phyloP scores from a whole-genome alignment of 2,888 invertebrate genomes.

The Leuctra nigra region DNA sequence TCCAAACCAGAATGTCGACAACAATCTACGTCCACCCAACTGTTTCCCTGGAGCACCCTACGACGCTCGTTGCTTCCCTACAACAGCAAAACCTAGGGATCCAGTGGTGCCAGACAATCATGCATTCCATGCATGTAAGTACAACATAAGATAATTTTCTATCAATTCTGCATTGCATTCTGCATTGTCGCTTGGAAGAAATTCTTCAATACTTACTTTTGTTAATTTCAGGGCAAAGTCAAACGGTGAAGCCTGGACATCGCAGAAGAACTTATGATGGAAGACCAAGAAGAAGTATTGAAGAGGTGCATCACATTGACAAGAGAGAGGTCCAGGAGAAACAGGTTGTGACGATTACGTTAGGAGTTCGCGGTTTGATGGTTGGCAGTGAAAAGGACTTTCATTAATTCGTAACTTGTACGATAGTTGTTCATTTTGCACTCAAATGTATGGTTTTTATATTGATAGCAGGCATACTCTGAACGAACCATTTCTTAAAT shows the following conservation, averaged over 20 bases:
- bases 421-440: neutral
- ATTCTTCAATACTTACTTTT: neutral
- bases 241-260: constrained; percentile 9
- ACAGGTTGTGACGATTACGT: constrained; percentile 31
- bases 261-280: neutral
- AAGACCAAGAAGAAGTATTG: constrained; percentile 31
- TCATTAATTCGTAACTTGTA: neutral
- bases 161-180: too few species aligned
- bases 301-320: constrained; percentile 37
- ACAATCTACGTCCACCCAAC: constrained; percentile 19
- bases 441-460: neutral
- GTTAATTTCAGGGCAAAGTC: constrained; percentile 12
- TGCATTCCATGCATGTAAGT: constrained; percentile 38
- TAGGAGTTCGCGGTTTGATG: constrained; percentile 31
- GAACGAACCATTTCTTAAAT: constrained; percentile 12
- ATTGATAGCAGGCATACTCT: neutral
- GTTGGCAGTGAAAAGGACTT: constrained; percentile 24
- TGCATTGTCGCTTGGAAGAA: too few species aligned
- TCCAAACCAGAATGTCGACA: constrained; percentile 4
- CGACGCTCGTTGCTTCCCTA: constrained; percentile 20
- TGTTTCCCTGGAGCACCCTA: constrained; percentile 27
- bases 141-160: too few species aligned
- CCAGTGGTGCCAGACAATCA: constrained; percentile 28
- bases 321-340: constrained; percentile 28
- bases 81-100: neutral